These are phyloP conservation scores for Phalloptychus januarius DNA, from an alignment of 2,797 vertebrate genomes.

Conservation along the genomic window DNA sequence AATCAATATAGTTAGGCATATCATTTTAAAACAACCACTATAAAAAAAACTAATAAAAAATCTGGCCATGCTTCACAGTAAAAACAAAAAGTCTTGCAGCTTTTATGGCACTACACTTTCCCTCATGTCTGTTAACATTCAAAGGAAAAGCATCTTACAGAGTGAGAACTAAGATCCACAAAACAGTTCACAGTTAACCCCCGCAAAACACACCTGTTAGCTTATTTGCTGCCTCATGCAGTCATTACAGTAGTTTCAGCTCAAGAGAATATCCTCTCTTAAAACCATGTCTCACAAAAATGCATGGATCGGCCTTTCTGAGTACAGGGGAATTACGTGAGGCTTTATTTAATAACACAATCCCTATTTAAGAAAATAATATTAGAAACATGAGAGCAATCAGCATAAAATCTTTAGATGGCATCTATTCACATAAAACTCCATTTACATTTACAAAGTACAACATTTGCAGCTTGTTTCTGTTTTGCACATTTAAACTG, in stretches of 20 bases:
- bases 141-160: conserved; percentile 56
- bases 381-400: conserved; percentile 34
- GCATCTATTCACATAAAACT: conserved; percentile 58
- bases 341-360: conserved; percentile 54
- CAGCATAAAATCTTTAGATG: conserved; percentile 45
- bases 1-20: conserved; percentile 25
- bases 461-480: conserved; percentile 47
- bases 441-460: conserved; percentile 53
- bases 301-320: conserved; percentile 55
- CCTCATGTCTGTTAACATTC: conserved; percentile 63
- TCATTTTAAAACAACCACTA: conserved; percentile 28
- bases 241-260: conserved; percentile 5
- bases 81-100: conserved; percentile 21
- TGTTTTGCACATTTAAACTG: conserved; percentile 55
- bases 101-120: conserved; percentile 59
- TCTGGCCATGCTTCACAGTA: conserved; percentile 42
- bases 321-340: conserved; percentile 51
- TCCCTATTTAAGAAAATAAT: conserved; percentile 34
- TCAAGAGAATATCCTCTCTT: conserved; percentile 13
- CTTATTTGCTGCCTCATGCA: conserved; percentile 24
- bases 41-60: conserved; percentile 1
- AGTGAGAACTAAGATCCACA: conserved; percentile 25
- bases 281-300: conserved; percentile 33
- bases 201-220: conserved; percentile 16
- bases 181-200: conserved; percentile 49